Evolutionary conservation across 2,113 vertebrate genomes (phyloP), one percentile per base, ranked within the genome.

Genomic region (Zootoca vivipara): DNA sequence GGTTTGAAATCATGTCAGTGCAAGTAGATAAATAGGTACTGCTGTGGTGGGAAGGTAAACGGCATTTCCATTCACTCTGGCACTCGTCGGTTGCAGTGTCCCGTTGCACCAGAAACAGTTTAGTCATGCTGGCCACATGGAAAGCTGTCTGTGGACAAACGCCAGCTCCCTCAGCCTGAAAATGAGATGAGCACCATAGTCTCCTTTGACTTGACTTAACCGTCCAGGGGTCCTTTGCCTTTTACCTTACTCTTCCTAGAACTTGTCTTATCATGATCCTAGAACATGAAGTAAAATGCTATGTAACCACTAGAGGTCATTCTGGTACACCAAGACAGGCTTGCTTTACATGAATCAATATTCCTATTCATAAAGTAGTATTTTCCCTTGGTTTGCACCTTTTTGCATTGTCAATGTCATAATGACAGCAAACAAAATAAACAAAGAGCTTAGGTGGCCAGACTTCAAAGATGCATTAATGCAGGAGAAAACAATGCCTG

Each of bases 291-390:
- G 2, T 84, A 74, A 90, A 91, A 52, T 80, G 85, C 89, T 22
- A 65, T 94, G 26, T 85, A 5, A 0, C 90, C 92, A 90, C 92
- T 38, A 83, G 93, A 93, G 92, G 89, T 91, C 91, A 91, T 91
- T 40, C 85, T 91, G 89, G 85, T 87, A 90, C 79, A 65, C 26
- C 87, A 78, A 85, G 35, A 88, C 78, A 94, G 12, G 3, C n/a
- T 2, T 52, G 38, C 0, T 0, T 78, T 46, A 86, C 1, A 1
- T 79, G 18, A 62, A 62, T 69, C 30, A 40, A 67, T 10, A 79
- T 28, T 6, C 70, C 7, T 3, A 0, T 82, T 78, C 30, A 89
- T 85, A 88, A 83, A 74, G 42, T 38, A 56, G 4, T 56, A 35
- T 33, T 69, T 46, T 30, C 12, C 24, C 73, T 78, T n/a, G 30